phyloP scores from a whole-genome alignment of 2,888 invertebrate species.

The Hartigia nigra region DNA sequence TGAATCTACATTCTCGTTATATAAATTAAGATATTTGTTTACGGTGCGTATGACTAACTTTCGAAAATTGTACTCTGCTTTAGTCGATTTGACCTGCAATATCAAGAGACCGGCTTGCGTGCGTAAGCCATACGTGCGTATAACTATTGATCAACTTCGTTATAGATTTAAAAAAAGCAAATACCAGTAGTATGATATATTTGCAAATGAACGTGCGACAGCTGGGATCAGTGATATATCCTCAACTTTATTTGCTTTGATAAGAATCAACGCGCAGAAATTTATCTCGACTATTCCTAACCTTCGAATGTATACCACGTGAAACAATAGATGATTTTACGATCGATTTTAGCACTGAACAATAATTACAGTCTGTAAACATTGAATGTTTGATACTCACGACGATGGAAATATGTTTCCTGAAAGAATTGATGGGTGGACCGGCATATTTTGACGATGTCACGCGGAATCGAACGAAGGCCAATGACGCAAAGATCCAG shows the following conservation, averaged over 20 bases:
- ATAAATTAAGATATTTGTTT: background rate
- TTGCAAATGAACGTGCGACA: background rate
- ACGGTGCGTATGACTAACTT: background rate
- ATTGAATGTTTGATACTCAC: background rate
- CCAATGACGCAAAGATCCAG: background rate
- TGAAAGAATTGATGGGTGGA: background rate
- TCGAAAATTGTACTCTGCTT: background rate
- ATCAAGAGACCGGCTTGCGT: background rate
- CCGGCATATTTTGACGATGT: background rate
- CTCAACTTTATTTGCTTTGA: background rate
- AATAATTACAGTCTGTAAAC: background rate
- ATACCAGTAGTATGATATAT: background rate
- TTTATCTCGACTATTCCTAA: background rate
- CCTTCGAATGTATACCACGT: background rate
- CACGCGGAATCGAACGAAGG: background rate
- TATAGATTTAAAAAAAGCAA: background rate
- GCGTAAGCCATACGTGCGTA: background rate
- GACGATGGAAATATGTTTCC: background rate
- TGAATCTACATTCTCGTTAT: background rate
- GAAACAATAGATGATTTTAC: background rate
- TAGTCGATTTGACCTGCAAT: background rate
- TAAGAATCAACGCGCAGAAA: background rate
- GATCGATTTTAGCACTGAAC: background rate
- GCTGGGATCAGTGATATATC: background rate
- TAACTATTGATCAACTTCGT: background rate